Base-by-base conservation (phyloP, 2,888 invertebrate genomes). In the Troilus luridus region DNA sequence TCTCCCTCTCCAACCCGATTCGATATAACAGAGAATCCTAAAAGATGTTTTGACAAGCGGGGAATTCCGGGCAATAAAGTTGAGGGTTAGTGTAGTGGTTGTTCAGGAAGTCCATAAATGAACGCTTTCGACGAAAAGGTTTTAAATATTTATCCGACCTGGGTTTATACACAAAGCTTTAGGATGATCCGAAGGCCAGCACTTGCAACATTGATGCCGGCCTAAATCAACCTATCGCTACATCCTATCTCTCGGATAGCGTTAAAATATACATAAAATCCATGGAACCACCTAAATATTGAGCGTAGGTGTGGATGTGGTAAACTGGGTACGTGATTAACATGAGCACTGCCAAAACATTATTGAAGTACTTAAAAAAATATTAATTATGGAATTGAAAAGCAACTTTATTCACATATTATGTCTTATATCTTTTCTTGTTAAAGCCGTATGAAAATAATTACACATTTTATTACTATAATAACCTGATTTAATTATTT, bases 41-140 rank as follows among this genome's bases (percentile, higher is more conserved):
- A 27, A 27, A 41, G 27, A 17, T 41, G 8, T 17, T 41, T 19
- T 77, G 41, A 41, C 72, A 77, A 77, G 8, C 27, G 0, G 9
- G 27, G 19, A 41, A 41, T 77, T 77, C 27, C 0, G 8, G 9
- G 27, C 19, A 41, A 41, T 77, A 77, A 77, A 77, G 27, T 77
- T 19, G 72, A 67, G 72, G 72, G 41, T 77, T 24, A 59, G 72
- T 19, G 8, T 77, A 41, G 72, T 41, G 27, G 27, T 77, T 77
- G 27, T 77, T 77, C 1, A 77, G 27, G 8, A 7, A 41, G 17
- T 41, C 41, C 72, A 41, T 77, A 77, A 77, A 77, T 41, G 27
- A 77, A 77, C 72, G 27, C 72, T 77, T 77, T 77, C 72, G 72
- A 41, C 72, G 72, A 77, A 77, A 77, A 77, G 72, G 41, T 77